Percentiles rank a stretch among this genome's conserved stretches.
Conservation (phyloP, 23 tunicate species). For the Ascidia mentula region DNA sequence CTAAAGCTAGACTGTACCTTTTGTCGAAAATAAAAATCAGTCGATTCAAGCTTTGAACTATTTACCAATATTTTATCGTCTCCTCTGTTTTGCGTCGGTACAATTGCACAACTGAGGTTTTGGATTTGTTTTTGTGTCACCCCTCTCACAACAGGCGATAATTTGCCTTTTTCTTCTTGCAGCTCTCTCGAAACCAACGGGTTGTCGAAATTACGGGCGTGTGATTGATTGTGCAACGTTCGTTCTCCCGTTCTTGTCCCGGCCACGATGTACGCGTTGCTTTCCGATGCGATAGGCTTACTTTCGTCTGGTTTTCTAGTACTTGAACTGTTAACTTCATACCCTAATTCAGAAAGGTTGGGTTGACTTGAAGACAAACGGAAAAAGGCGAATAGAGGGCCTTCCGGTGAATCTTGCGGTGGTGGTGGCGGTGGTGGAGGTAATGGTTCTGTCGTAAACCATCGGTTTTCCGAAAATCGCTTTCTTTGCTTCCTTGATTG, state of each 20-base stretch:
- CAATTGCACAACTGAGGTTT: not conserved
- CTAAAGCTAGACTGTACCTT: not conserved
- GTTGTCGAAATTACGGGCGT: conserved; percentile 9
- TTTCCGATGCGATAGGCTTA: not conserved
- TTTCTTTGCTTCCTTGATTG: not conserved
- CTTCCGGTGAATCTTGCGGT: conserved; percentile 8
- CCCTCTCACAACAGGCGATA: not conserved
- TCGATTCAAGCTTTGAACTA: not conserved
- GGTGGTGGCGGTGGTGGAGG: conserved; percentile 52
- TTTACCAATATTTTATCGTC: not conserved
- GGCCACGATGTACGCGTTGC: not conserved
- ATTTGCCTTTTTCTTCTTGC: conserved; percentile 1
- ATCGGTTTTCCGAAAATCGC: not conserved
- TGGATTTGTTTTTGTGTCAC: not conserved
- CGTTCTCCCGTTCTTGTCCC: not conserved
- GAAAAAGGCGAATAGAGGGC: not conserved
- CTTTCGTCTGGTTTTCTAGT: not conserved
- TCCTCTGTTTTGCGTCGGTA: not conserved
- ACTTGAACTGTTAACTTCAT: not conserved
- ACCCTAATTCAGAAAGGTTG: not conserved
- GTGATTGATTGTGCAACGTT: not conserved
- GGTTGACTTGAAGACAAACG: conserved; percentile 9
- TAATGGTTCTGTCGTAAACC: conserved; percentile 11
- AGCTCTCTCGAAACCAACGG: not conserved
- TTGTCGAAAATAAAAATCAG: not conserved